Evolutionary conservation across 1,140 invertebrate genomes (phyloP), one percentile per base, ranked within the genome.

Genomic region (Oreohelix idahoensis): DNA sequence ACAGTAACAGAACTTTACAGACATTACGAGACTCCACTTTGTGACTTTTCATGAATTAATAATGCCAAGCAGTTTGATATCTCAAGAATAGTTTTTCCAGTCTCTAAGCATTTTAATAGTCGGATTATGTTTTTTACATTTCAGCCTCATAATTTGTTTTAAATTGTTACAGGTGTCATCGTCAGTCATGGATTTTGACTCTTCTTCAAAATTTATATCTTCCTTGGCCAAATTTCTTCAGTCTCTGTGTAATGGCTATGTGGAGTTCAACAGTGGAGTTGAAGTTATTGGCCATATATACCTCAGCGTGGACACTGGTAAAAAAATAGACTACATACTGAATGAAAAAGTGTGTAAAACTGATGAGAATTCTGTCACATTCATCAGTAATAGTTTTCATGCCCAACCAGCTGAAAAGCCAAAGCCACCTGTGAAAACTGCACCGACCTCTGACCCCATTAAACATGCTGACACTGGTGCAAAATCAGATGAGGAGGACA

Each of bases 311-410:
- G 84, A 85, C 69, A 85, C 81, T n/a, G 79, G 81, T 11, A 83
- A 85, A 51, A 85, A 85, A 79, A 79, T 85, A 23, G 82, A 85
- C 69, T 85, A 85, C 49, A 84, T 85, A 51, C 51, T 85, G 17
- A 83, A 85, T 84, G 84, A 85, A 78, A 85, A 85, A 84, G 84
- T 85, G 15, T 81, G 82, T 58, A 85, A 85, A 75, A 85, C 78
- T 63, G 84, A 85, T 71, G 84, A 85, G 35, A 83, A 83, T 42
- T 83, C 82, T 20, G 82, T 83, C 20, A 83, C 79, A 0, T 85
- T 85, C 80, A 80, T 85, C 17, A 85, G 84, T 76, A 85, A 85
- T 51, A 85, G 84, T 79, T 85, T 85, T 38, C 84, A 85, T 84
- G 84, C 84, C 8, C 81, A 83, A 29, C 81, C 81, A 23, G 39